These are phyloP conservation scores for Halcyon malimbica DNA, from an alignment of 2,113 vertebrate genomes.

Conservation along the genomic window DNA sequence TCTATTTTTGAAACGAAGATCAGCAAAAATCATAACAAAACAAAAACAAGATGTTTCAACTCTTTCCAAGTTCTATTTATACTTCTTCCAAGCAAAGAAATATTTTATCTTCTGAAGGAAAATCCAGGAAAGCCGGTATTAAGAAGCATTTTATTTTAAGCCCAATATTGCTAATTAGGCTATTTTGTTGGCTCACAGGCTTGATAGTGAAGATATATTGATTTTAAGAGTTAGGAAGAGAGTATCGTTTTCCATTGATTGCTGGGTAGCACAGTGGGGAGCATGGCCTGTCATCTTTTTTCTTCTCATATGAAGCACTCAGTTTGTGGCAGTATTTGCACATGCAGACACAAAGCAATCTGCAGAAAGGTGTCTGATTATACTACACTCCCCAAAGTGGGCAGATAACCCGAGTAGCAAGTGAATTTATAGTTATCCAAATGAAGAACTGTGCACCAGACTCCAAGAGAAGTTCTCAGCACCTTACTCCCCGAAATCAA, in stretches of 20 bases:
- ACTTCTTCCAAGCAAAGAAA: background rate
- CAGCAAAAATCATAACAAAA: constrained; percentile 42
- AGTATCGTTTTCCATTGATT: background rate
- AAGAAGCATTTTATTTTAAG: background rate
- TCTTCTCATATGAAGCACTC: background rate
- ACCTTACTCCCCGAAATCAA: background rate
- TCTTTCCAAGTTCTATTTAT: constrained; percentile 14
- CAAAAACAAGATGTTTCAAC: constrained; percentile 18
- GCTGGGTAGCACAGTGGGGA: background rate
- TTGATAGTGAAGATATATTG: background rate
- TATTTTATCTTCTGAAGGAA: background rate
- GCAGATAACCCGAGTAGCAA: background rate
- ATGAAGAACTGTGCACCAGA: background rate
- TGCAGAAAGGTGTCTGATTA: background rate
- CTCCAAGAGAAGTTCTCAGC: background rate
- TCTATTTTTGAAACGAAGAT: constrained; percentile 45
- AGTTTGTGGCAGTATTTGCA: background rate
- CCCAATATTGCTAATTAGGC: background rate
- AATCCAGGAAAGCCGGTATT: background rate
- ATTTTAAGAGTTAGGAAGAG: background rate
- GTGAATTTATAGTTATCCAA: background rate
- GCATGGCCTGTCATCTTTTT: accelerated
- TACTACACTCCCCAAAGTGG: background rate
- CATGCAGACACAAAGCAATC: background rate
- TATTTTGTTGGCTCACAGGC: background rate